Base-by-base conservation (phyloP, 2,888 invertebrate species). In the Hemicrepidius hirtus region DNA sequence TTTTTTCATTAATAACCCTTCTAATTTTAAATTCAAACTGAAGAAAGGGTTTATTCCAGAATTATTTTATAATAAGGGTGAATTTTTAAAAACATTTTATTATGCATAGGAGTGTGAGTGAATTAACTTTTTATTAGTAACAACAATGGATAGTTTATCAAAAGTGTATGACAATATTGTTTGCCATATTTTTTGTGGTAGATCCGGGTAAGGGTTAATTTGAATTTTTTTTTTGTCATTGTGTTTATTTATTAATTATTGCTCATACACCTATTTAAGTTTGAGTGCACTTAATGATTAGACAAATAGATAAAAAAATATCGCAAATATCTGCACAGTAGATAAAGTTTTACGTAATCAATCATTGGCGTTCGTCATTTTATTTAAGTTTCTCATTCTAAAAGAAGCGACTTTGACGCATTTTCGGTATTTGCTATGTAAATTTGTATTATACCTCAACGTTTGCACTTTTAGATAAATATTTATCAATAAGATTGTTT, bases 101-200 rank as follows among this genome's bases (percentile, higher is more conserved):
- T 10, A 21, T 12, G 12, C 9, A 49, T 10, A 9, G 9, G 16
- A 13, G 5, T 13, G 24, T 32, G 24, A n/a, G 24, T 24, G 9
- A 24, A 24, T 49, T 20, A 21, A 21, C 13, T 49, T 20, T 21
- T 12, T 49, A 49, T 20, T 60, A 50, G 57, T 53, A 50, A 60
- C 32, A 50, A 60, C 32, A 28, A 78, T 79, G 79, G 75, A 78
- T 66, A 71, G 70, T 49, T 66, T 78, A 65, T 74, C 77, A 44
- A 78, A 77, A 74, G 73, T 77, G 50, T 79, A 79, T 57, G 74
- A 79, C 60, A 74, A 77, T 35, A 57, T 79, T 18, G 70, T 79
- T 57, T 77, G 67, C 65, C 75, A 77, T 63, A 63, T 79, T n/a
- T 65, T 79, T 59, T 77, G 75, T 69, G 67, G 60, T 13, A 0